phyloP scores from a whole-genome alignment of 2,797 vertebrate genomes.

The Apogon talboti region DNA sequence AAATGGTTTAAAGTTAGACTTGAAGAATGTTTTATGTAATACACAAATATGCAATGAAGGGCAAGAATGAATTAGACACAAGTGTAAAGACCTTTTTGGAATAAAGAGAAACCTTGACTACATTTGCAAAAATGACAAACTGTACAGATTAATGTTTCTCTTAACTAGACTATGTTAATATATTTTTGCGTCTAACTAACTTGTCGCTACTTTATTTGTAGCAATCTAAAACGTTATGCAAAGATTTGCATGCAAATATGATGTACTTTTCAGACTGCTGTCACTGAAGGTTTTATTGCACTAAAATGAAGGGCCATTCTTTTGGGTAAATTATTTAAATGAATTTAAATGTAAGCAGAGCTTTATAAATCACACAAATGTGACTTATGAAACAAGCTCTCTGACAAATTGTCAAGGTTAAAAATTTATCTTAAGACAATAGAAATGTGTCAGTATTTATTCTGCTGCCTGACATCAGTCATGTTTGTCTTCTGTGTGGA shows the following conservation, averaged over 20 bases:
- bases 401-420: neutral
- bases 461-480: neutral
- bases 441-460: neutral
- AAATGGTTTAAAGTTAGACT: neutral
- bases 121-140: too few species aligned
- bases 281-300: neutral
- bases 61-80: neutral
- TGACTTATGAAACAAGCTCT: neutral
- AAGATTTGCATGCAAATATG: neutral
- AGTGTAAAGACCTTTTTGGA: too few species aligned
- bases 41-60: neutral
- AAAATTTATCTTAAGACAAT: neutral
- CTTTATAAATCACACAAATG: neutral
- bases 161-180: neutral
- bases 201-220: neutral
- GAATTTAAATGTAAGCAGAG: neutral
- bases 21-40: neutral
- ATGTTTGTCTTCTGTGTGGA: neutral
- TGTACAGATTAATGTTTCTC: too few species aligned
- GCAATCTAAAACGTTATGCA: slow-evolving; percentile 5
- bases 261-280: neutral
- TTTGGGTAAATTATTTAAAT: neutral
- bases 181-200: neutral
- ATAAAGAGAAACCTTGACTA: too few species aligned
- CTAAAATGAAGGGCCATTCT: neutral